Conservation (phyloP, 2,888 invertebrate genomes). For the Agrochola macilenta region DNA sequence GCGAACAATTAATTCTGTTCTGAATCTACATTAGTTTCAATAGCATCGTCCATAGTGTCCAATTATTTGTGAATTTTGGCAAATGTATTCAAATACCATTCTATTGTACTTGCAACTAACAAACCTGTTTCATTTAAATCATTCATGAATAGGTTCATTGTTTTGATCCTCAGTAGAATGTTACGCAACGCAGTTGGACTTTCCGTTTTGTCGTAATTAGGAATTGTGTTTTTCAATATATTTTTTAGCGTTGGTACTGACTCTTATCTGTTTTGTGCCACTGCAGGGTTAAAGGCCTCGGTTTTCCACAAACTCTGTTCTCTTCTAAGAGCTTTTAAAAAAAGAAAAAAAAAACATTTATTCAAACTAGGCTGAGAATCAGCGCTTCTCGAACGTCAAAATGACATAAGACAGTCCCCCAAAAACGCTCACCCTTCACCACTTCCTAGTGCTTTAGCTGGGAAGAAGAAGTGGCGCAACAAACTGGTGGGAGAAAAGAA, state of each 20-base stretch:
- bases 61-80: constrained; percentile 10
- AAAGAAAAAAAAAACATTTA: too few relatives aligned
- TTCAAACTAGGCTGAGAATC: too few relatives aligned
- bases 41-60: background rate
- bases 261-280: background rate
- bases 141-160: constrained; percentile 17
- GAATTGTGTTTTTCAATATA: background rate
- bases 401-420: too few relatives aligned
- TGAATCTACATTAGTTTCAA: constrained; percentile 2
- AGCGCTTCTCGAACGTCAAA: too few relatives aligned
- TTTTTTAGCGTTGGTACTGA: background rate
- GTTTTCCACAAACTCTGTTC: too few relatives aligned
- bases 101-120: background rate
- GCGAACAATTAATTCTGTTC: constrained; percentile 30
- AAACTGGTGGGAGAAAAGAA: background rate
- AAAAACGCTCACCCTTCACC: too few relatives aligned
- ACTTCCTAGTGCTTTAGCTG: too few relatives aligned
- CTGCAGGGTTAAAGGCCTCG: background rate
- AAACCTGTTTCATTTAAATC: constrained; percentile 23
- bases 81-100: background rate
- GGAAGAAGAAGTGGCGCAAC: too few relatives aligned
- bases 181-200: constrained; percentile 20
- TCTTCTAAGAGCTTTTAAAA: background rate
- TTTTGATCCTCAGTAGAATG: constrained; percentile 1
- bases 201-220: constrained; percentile 13